These are phyloP conservation scores for Drosophila infuscata DNA, from an alignment of 2,888 invertebrate genomes.

Conservation along the genomic window DNA sequence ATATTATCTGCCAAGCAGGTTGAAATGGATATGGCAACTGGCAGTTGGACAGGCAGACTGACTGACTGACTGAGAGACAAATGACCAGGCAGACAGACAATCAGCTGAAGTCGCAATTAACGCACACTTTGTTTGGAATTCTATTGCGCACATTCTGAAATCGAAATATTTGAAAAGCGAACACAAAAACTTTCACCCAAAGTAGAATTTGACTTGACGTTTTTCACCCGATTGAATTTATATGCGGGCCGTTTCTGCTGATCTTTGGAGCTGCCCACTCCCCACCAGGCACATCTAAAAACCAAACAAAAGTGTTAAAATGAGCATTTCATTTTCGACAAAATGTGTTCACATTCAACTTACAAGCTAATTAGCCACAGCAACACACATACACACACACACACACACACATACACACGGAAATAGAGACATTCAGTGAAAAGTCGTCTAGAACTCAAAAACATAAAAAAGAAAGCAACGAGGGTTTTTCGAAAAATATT, in stretches of 20 bases:
- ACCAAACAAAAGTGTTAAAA: slow-evolving; percentile 77
- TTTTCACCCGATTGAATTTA: slow-evolving; percentile 56
- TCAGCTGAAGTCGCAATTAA: slow-evolving; percentile 36
- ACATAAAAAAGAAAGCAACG: slow-evolving; percentile 57
- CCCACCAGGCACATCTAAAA: slow-evolving; percentile 1
- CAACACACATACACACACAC: slow-evolving; percentile 15
- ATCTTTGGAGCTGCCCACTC: slow-evolving; percentile 27
- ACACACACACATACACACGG: slow-evolving; percentile 12
- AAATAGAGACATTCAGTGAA: slow-evolving; percentile 37
- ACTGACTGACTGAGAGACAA: neutral
- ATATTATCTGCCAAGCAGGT: slow-evolving; percentile 16
- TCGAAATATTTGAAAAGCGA: slow-evolving; percentile 20
- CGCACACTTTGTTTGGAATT: slow-evolving; percentile 37
- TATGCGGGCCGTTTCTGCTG: slow-evolving; percentile 62
- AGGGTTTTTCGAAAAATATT: slow-evolving; percentile 24
- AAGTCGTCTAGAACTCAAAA: slow-evolving; percentile 59
- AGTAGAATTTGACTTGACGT: slow-evolving; percentile 66
- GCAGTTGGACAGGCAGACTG: slow-evolving; percentile 1
- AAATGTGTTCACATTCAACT: slow-evolving; percentile 71
- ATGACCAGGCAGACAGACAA: neutral
- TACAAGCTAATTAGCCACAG: slow-evolving; percentile 79
- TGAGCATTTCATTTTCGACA: slow-evolving; percentile 62
- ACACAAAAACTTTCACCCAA: slow-evolving; percentile 68
- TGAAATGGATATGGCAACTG: slow-evolving; percentile 18
- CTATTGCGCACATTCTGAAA: slow-evolving; percentile 28